Base-by-base conservation (phyloP, 2,888 invertebrate species). In the Watsonalla binaria region DNA sequence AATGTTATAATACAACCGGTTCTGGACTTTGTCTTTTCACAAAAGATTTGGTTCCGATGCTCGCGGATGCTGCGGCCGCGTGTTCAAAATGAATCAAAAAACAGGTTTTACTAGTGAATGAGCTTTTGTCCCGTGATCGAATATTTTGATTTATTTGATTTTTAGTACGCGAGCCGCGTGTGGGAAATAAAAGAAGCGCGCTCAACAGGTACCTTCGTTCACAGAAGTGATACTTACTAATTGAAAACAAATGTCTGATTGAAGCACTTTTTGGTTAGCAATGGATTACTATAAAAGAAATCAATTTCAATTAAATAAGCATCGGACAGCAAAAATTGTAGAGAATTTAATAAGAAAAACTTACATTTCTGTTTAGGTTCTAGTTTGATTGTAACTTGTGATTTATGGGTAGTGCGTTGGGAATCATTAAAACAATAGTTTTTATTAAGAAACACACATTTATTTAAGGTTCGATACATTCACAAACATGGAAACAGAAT, bases 91-190 rank as follows among this genome's bases (percentile, higher is more conserved):
- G 65, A 48, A 48, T 49, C 69, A 72, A 78, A 80, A 80, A 88
- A 84, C 86, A 68, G 85, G 85, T 89, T 90, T 78, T 60, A 78
- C 75, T 74, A 69, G 65, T 82, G 82, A 85, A 86, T 84, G 81
- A 80, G 81, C 85, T 80, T 84, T 90, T 90, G 90, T 87, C 61
- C 75, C 57, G 73, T 76, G 84, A 89, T 89, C 88, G 87, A 87
- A 84, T 87, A 84, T 89, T 88, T 87, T 90, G 88, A 90, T 90
- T 90, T 90, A 90, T 90, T 86, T 84, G 84, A 86, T 90, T 89
- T 90, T 89, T 88, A 85, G 83, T 78, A 68, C 76, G 77, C 81
- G 79, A 72, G 66, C 75, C 70, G 76, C 72, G 80, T 78, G 72
- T 76, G 79, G 72, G 80, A 77, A 68, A 82, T 82, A 86, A 89